phyloP scores from a whole-genome alignment of 53 echinoderm and acorn worm genomes.

The Antedon mediterranea region DNA sequence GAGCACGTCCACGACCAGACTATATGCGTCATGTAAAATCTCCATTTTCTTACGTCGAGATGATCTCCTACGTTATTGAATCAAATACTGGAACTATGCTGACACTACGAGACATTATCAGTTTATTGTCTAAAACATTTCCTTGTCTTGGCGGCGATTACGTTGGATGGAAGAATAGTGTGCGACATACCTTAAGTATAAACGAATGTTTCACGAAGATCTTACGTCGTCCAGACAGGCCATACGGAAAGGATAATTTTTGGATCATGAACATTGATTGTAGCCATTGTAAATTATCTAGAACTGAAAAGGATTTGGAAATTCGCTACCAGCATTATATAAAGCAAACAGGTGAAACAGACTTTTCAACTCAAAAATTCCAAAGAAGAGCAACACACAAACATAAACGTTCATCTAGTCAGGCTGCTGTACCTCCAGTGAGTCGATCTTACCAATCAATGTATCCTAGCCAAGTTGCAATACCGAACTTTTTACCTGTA shows the following conservation, averaged over 20 bases:
- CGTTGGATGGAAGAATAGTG: conserved; percentile 37
- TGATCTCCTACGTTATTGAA: conserved; percentile 23
- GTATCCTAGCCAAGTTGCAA: not conserved
- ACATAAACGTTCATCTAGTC: not conserved
- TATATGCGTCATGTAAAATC: conserved; percentile 15
- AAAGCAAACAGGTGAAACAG: no score
- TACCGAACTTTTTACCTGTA: not conserved
- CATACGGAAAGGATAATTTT: conserved; percentile 37
- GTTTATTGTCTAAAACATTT: not conserved
- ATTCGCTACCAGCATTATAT: no score
- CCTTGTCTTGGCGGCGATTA: conserved; percentile 7
- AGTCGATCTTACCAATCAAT: not conserved
- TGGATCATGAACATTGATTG: conserved; percentile 25
- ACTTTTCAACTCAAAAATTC: not conserved
- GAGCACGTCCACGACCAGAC: conserved; percentile 9
- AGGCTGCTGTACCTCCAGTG: not conserved
- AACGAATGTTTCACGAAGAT: conserved; percentile 26
- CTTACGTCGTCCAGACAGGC: conserved; percentile 9
- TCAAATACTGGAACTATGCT: not conserved
- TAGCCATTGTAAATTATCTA: not conserved
- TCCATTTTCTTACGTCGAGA: conserved; percentile 25
- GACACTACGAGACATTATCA: not conserved
- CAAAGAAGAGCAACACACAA: no score
- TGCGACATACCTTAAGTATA: conserved; percentile 26
- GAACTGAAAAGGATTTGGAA: no score